These are phyloP conservation scores for Trachelus tabidus DNA, from an alignment of 2,888 invertebrate species.

Conservation along the genomic window DNA sequence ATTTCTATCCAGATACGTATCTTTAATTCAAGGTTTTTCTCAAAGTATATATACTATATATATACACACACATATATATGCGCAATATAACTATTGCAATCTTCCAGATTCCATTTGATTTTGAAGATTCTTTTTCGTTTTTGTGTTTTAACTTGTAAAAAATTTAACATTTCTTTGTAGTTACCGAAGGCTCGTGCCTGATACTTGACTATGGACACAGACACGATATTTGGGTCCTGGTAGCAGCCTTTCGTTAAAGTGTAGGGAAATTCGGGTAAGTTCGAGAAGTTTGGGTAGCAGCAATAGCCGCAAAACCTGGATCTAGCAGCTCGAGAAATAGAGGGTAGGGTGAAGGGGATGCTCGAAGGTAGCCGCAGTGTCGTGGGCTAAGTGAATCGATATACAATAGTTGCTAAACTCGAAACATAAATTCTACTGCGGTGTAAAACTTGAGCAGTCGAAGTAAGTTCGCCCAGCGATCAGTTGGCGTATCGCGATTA, in stretches of 20 bases:
- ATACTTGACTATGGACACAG: neutral
- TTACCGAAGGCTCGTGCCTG: neutral
- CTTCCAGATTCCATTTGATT: neutral
- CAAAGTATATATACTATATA: neutral
- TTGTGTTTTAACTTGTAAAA: neutral
- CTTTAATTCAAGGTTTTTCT: neutral
- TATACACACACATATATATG: too few species aligned
- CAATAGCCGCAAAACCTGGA: neutral
- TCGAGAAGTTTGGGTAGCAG: neutral
- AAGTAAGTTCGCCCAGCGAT: neutral
- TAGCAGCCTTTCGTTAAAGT: neutral
- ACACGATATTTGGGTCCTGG: neutral
- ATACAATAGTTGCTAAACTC: slow-evolving; percentile 35
- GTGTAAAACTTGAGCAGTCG: slow-evolving; percentile 8
- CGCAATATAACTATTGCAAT: neutral
- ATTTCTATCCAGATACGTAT: neutral
- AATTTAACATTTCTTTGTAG: neutral
- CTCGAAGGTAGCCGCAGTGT: neutral
- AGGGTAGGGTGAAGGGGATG: neutral
- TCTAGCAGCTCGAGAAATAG: neutral
- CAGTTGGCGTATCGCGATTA: slow-evolving; percentile 6
- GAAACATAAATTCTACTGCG: slow-evolving; percentile 33
- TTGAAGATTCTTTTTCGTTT: neutral
- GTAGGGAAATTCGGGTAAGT: neutral
- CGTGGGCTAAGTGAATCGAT: slow-evolving; percentile 22